Percentiles rank a stretch among this genome's conserved stretches.
Conservation (phyloP, 2,888 invertebrate genomes). For the Polydrusus pterygomalis region DNA sequence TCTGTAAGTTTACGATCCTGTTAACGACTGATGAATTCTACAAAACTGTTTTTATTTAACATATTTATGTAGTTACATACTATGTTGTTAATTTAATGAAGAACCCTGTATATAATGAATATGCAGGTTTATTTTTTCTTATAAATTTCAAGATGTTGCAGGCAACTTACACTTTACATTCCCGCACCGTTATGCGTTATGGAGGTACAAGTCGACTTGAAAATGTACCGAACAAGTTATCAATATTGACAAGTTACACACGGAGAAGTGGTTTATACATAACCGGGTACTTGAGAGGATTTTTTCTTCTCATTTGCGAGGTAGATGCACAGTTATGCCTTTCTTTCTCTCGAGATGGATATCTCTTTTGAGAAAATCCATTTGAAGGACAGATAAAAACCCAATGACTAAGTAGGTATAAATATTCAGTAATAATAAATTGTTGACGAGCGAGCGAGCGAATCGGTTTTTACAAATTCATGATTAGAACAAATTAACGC, state of each 20-base stretch:
- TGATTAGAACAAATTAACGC: too few species aligned
- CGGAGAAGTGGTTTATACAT: slow-evolving; percentile 48
- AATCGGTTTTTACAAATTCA: too few species aligned
- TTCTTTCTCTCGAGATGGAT: slow-evolving; percentile 45
- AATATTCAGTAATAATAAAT: too few species aligned
- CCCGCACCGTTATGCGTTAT: slow-evolving; percentile 44
- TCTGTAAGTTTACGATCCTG: too few species aligned
- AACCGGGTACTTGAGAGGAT: slow-evolving; percentile 33
- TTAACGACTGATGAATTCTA: too few species aligned
- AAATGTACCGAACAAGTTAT: slow-evolving; percentile 54
- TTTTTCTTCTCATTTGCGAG: slow-evolving; percentile 31
- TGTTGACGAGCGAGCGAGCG: too few species aligned
- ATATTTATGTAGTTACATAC: too few species aligned
- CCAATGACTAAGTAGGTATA: too few species aligned
- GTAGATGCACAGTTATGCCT: slow-evolving; percentile 50
- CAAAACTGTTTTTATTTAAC: too few species aligned
- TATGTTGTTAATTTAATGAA: not conserved
- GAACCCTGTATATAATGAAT: not conserved
- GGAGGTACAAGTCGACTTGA: slow-evolving; percentile 35
- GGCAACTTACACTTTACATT: slow-evolving; percentile 38
- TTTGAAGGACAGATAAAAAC: slow-evolving; percentile 11
- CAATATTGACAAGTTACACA: slow-evolving; percentile 56
- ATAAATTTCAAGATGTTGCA: slow-evolving; percentile 16
- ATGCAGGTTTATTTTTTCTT: slow-evolving; percentile 16
- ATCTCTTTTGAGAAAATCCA: slow-evolving; percentile 26